phyloP scores from a whole-genome alignment of 2,113 vertebrate species.

The Rhinoderma darwinii region DNA sequence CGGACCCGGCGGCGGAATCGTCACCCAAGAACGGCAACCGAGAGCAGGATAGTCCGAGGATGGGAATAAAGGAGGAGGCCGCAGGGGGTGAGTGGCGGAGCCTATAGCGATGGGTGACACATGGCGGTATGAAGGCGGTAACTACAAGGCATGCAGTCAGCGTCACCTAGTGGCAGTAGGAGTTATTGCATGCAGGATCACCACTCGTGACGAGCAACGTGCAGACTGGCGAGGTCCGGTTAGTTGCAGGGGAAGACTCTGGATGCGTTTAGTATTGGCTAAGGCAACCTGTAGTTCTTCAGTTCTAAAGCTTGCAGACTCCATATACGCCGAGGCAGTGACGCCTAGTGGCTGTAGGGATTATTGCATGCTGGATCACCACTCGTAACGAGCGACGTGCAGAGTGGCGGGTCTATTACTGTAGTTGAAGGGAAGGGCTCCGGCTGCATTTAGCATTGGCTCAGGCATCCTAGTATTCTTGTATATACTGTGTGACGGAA shows the following conservation, averaged over 20 bases:
- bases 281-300: not conserved
- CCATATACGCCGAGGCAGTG: not conserved
- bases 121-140: constrained; percentile 64
- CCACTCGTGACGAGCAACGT: not conserved
- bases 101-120: constrained; percentile 69
- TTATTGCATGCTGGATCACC: too few relatives aligned
- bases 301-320: not conserved
- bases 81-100: constrained; percentile 69
- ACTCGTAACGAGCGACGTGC: too few relatives aligned
- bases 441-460: too few relatives aligned
- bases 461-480: too few relatives aligned
- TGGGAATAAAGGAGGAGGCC: constrained; percentile 75
- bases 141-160: not conserved
- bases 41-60: constrained; percentile 66
- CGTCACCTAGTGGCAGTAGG: not conserved
- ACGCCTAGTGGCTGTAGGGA: too few relatives aligned
- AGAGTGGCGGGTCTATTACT: too few relatives aligned
- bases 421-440: too few relatives aligned
- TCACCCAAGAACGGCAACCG: constrained; percentile 44
- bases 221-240: not conserved
- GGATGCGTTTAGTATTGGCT: not conserved
- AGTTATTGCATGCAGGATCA: not conserved
- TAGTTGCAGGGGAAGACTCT: not conserved
- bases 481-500: too few relatives aligned
- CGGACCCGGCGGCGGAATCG: constrained; percentile 59